These are phyloP conservation scores for Trichopoda pennipes DNA, from an alignment of 2,888 invertebrate genomes.

Conservation along the genomic window DNA sequence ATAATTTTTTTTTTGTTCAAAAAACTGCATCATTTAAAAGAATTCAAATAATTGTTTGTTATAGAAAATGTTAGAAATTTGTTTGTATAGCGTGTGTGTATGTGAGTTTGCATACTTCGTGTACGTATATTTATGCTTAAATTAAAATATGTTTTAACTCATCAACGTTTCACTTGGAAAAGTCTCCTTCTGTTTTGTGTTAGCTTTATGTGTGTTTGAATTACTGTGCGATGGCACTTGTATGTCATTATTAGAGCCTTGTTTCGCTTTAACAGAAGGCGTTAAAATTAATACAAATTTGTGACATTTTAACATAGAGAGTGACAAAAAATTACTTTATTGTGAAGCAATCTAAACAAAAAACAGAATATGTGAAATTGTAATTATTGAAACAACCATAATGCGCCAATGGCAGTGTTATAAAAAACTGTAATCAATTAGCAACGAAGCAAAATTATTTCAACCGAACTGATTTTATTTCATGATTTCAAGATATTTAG, in stretches of 20 bases:
- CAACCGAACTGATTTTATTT: no score
- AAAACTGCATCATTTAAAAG: constrained; percentile 56
- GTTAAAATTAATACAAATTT: constrained; percentile 48
- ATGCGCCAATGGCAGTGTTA: no score
- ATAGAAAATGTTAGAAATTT: not conserved
- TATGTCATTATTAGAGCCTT: not conserved
- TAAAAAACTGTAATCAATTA: no score
- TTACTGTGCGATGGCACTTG: not conserved
- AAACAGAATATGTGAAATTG: not conserved
- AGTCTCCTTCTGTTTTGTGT: constrained; percentile 32
- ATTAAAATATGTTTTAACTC: constrained; percentile 53
- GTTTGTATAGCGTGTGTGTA: not conserved
- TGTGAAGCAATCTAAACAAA: not conserved
- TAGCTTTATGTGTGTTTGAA: constrained; percentile 1
- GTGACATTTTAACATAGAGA: constrained; percentile 21
- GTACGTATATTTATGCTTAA: not conserved
- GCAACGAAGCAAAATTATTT: no score
- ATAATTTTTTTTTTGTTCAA: constrained; percentile 32
- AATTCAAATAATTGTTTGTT: constrained; percentile 27
- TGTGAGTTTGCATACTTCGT: constrained; percentile 14
- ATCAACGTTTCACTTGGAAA: constrained; percentile 51
- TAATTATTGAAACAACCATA: not conserved
- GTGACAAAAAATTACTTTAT: constrained; percentile 35
- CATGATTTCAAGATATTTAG: no score
- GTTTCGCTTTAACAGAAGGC: constrained; percentile 29